Percentiles rank a stretch among this genome's conserved stretches.
Evolutionary conservation across 1,140 invertebrate genomes (phyloP).

Genomic region (Phthorimaea operculella): DNA sequence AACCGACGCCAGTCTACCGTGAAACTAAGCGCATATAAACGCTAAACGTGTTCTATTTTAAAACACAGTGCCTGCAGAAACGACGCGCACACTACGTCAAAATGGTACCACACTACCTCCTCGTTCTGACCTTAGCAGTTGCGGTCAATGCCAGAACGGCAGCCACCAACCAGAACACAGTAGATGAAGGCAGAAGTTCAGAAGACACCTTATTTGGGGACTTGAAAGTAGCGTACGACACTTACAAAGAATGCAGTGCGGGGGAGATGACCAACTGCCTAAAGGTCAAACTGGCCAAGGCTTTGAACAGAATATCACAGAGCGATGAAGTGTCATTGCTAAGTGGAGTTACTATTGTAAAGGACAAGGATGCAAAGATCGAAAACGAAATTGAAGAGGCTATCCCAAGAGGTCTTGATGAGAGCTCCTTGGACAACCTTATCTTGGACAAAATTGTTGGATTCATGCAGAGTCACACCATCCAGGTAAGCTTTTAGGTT

Average conservation of each 20-base stretch:
- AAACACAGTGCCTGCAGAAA: constrained; percentile 49
- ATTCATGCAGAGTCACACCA: constrained; percentile 80
- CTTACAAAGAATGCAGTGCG: constrained; percentile 80
- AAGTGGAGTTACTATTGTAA: constrained; percentile 78
- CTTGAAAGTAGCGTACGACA: constrained; percentile 59
- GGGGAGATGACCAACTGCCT: constrained; percentile 78
- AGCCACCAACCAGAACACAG: constrained; percentile 49
- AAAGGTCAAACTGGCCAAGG: constrained; percentile 79
- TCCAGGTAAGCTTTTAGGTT: constrained; percentile 70
- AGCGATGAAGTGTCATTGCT: constrained; percentile 72
- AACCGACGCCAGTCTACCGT: constrained; percentile 52
- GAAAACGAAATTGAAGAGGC: constrained; percentile 62
- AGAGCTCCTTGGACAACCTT: constrained; percentile 77
- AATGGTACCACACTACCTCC: constrained; percentile 61
- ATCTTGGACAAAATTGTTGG: constrained; percentile 78
- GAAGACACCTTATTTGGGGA: constrained; percentile 58
- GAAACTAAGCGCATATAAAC: constrained; percentile 64
- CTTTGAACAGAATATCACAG: constrained; percentile 76
- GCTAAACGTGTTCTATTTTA: constrained; percentile 39
- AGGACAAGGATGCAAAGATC: constrained; percentile 64
- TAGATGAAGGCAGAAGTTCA: constrained; percentile 52
- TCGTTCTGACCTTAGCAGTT: constrained; percentile 53
- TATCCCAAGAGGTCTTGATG: constrained; percentile 76
- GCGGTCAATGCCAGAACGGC: constrained; percentile 55
- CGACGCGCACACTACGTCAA: constrained; percentile 45